Evolutionary conservation across 2,888 invertebrate genomes (phyloP).

Genomic region (Sialis lutaria): DNA sequence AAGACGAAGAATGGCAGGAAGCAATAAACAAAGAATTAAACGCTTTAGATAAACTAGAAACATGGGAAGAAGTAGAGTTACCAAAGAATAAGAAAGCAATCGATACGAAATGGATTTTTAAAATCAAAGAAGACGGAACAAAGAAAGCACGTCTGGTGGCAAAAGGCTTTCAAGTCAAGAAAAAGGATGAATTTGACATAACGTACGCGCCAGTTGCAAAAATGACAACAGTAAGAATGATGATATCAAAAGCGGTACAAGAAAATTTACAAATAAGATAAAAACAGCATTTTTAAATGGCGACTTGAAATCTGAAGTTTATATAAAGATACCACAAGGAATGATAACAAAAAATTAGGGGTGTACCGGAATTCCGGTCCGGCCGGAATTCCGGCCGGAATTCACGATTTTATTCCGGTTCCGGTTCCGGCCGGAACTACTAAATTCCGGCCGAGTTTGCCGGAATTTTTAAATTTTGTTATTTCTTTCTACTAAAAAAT

Average conservation of each 20-base stretch:
- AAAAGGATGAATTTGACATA: not conserved
- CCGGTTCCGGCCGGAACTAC: too few species aligned
- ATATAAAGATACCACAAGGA: slow-evolving; percentile 9
- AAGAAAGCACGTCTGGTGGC: slow-evolving; percentile 12
- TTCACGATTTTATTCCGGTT: too few species aligned
- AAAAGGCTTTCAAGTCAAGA: slow-evolving; percentile 11
- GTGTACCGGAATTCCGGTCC: too few species aligned
- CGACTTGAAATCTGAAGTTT: slow-evolving; percentile 9
- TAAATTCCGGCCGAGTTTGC: too few species aligned
- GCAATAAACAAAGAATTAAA: slow-evolving; percentile 11
- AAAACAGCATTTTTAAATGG: too few species aligned
- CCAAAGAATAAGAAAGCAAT: slow-evolving; percentile 9
- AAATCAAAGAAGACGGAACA: slow-evolving; percentile 8
- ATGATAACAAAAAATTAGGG: slow-evolving; percentile 6
- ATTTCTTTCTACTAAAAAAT: too few species aligned
- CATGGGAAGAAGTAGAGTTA: slow-evolving; percentile 8
- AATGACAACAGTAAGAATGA: slow-evolving; percentile 3
- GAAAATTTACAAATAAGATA: slow-evolving; percentile 4
- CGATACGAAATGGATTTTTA: slow-evolving; percentile 11
- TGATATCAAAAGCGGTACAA: slow-evolving; percentile 4
- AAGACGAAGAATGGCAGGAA: slow-evolving; percentile 8
- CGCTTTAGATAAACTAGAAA: slow-evolving; percentile 8
- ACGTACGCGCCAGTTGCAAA: slow-evolving; percentile 6
- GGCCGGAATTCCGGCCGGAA: too few species aligned
- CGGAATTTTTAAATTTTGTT: too few species aligned